These are phyloP conservation scores for Pogonocichla stellata DNA, from an alignment of 2,113 vertebrate species.

Conservation along the genomic window DNA sequence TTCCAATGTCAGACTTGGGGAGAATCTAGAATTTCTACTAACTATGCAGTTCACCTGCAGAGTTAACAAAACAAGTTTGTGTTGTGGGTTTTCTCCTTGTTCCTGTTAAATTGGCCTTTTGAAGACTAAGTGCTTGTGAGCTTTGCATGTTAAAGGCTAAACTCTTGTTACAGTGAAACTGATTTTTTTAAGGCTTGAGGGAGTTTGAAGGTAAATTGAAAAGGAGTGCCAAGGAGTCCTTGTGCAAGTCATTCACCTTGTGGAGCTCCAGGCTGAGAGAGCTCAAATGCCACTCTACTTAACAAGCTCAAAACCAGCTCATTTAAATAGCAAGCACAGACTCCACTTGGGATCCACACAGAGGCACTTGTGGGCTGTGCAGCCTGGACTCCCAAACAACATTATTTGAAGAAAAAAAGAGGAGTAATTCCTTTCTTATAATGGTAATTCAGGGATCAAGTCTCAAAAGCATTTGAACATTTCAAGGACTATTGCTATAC, in stretches of 20 bases:
- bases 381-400: constrained; percentile 34
- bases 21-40: not conserved
- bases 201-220: constrained; percentile 48
- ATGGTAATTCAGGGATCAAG: constrained; percentile 18
- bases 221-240: constrained; percentile 31
- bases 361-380: constrained; percentile 10
- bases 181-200: constrained; percentile 29
- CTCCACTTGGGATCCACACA: constrained; percentile 42
- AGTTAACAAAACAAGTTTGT: not conserved
- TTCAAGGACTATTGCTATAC: constrained; percentile 51
- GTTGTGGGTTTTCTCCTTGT: not conserved
- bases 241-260: constrained; percentile 57
- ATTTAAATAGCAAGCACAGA: constrained; percentile 60
- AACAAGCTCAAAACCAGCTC: constrained; percentile 48
- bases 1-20: not conserved
- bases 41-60: not conserved
- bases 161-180: constrained; percentile 19
- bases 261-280: constrained; percentile 40
- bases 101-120: constrained; percentile 43
- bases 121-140: constrained; percentile 31
- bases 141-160: constrained; percentile 48
- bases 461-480: constrained; percentile 54
- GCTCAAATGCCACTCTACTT: constrained; percentile 52
- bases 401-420: constrained; percentile 13
- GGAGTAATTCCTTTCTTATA: constrained; percentile 37